A percentile compares a stretch with the other conserved stretches of the same genome.
phyloP scores from a whole-genome alignment of 2,797 vertebrate genomes.

The Amphiprion clarkii region DNA sequence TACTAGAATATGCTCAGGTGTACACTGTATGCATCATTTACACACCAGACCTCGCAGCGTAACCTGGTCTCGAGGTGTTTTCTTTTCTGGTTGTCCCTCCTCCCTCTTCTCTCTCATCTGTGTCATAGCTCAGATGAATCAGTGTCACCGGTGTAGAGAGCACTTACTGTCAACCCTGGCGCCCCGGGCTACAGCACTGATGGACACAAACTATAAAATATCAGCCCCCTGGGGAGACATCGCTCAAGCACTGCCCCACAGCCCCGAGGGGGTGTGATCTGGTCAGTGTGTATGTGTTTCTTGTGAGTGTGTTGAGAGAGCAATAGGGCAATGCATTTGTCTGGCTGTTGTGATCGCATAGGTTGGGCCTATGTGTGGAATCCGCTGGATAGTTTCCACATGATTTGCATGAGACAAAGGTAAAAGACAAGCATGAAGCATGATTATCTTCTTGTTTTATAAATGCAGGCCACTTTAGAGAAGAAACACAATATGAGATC shows the following conservation, averaged over 20 bases:
- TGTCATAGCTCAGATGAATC: slow-evolving; percentile 89
- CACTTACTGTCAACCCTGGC: slow-evolving; percentile 90
- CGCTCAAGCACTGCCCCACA: slow-evolving; percentile 85
- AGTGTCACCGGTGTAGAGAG: slow-evolving; percentile 90
- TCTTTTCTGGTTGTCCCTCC: slow-evolving; percentile 46
- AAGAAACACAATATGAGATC: not conserved
- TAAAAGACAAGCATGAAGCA: slow-evolving; percentile 14
- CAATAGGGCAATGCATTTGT: slow-evolving; percentile 62
- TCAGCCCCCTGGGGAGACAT: slow-evolving; percentile 88
- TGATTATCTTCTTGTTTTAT: slow-evolving; percentile 13
- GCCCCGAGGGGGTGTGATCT: slow-evolving; percentile 79
- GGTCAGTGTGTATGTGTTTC: slow-evolving; percentile 70
- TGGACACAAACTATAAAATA: slow-evolving; percentile 93
- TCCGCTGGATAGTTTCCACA: slow-evolving; percentile 29
- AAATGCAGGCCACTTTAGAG: slow-evolving; percentile 8
- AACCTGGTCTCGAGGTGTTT: slow-evolving; percentile 51
- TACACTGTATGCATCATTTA: slow-evolving; percentile 18
- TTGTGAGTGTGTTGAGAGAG: slow-evolving; percentile 56
- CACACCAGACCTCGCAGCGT: slow-evolving; percentile 14
- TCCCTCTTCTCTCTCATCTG: slow-evolving; percentile 76
- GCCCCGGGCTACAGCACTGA: slow-evolving; percentile 88
- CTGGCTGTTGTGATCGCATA: slow-evolving; percentile 53
- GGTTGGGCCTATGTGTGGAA: slow-evolving; percentile 48
- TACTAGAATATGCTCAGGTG: slow-evolving; percentile 14
- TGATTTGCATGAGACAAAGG: slow-evolving; percentile 48